Base-by-base conservation (phyloP, 1,140 invertebrate species). In the Apis cerana region DNA sequence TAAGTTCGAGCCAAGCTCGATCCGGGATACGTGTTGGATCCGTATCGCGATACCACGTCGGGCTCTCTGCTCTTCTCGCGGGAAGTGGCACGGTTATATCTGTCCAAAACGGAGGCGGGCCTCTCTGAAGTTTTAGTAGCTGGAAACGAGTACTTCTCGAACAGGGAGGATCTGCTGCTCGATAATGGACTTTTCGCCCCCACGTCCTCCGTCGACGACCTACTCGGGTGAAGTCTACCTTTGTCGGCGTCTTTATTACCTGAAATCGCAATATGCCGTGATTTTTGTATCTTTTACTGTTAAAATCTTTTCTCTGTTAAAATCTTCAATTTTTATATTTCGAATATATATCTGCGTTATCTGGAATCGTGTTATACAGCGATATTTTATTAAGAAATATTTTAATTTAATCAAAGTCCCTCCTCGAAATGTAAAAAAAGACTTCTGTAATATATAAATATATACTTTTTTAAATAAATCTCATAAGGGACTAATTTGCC, bases 111-210 rank as follows among this genome's bases (percentile, higher is more conserved):
- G 70, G 93, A 93, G 62, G 91, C 89, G 43, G 91, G 87, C 59
- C 92, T 87, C 33, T 93, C 92, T 27, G 88, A 83, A 81, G 89
- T 87, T 89, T 93, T 93, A 78, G 82, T 89, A 71, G 71, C 75
- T 50, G 89, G 84, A 58, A 86, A 85, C 56, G 90, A 90, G 86
- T 94, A 94, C 83, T 93, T 93, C 58, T 94, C 93, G 33, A 91
- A 84, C 69, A 94, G 86, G 43, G 92, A 91, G 58, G 90, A 87
- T 86, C 89, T 86, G 75, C 90, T 90, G 64, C 79, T 91, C 48
- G 92, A 91, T 74, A 90, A 80, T 52, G 91, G 90, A 85, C 91
- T 91, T 78, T 90, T 93, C 59, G 84, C 82, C 13, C 90, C 88
- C 52, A 90, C 70, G 84, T 93, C 93, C 75, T 93, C 93, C 11